These are phyloP conservation scores for Acromyrmex heyeri DNA, from an alignment of 1,140 invertebrate genomes.

Conservation along the genomic window DNA sequence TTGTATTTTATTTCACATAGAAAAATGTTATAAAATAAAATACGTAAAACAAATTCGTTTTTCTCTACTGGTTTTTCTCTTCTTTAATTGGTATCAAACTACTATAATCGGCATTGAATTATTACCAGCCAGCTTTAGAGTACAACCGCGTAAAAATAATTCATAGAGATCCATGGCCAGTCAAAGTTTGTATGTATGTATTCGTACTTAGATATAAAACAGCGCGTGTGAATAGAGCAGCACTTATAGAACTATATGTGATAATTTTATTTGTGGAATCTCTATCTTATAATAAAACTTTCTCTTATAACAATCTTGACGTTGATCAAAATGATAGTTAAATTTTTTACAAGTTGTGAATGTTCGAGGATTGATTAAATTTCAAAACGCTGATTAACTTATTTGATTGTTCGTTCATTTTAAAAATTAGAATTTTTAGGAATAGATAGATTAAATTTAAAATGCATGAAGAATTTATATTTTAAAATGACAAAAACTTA, in stretches of 20 bases:
- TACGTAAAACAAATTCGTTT: background rate
- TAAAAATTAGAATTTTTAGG: background rate
- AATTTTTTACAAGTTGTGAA: constrained; percentile 5
- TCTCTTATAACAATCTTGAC: background rate
- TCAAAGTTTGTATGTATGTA: background rate
- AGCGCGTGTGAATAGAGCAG: background rate
- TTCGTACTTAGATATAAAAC: background rate
- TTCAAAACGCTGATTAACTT: background rate
- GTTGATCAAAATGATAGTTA: background rate
- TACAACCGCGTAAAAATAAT: constrained; percentile 21
- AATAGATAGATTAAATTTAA: background rate
- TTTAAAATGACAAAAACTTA: background rate
- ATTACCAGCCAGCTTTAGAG: background rate
- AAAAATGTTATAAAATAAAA: background rate
- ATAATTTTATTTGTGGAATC: constrained; percentile 6
- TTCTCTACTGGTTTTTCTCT: background rate
- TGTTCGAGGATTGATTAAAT: background rate
- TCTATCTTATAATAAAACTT: background rate
- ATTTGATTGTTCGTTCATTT: background rate
- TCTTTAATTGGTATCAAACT: background rate
- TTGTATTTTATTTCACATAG: background rate
- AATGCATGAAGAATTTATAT: background rate
- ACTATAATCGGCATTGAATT: background rate
- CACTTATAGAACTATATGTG: background rate
- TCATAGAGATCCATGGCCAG: background rate